Base-by-base conservation (phyloP, 2,797 vertebrate species). In the Phaenicophaeus curvirostris region DNA sequence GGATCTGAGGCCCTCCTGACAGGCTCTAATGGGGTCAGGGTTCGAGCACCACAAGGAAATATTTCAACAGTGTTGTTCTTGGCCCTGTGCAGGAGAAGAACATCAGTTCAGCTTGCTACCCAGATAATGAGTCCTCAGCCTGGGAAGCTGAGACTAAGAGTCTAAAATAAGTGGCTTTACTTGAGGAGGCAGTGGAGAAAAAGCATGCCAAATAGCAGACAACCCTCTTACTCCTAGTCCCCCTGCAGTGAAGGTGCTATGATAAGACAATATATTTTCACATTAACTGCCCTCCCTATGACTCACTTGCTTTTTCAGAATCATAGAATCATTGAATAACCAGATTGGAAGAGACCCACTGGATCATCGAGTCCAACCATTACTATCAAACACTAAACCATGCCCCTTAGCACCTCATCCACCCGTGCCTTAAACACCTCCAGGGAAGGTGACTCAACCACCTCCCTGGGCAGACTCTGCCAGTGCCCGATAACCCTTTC, bases 101-200 rank as follows among this genome's bases (percentile, higher is more conserved):
- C 14, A 39, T 20, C 11, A 17, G 7, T 84, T 44, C 57, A 77
- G 39, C 86, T 44, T 33, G 8, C 65, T 77, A 6, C 31, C 19
- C 53, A 7, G 19, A 5, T 10, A 27, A 9, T 2, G 37, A 66
- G n/a, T 12, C 11, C 17, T 62, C 33, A 4, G 23, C 8, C 5
- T 0, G 2, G 24, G 18, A 57, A 58, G 15, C 33, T 39, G 58
- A 90, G 46, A 11, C 8, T 0, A 0, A 15, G 11, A 41, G 53
- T 15, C 13, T 78, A 13, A 42, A 35, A 2, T 6, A 55, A 35
- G 15, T 0, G 0, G 15, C n/a, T 35, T 16, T 27, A 5, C 15
- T 27, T 48, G 18, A 5, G 13, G 16, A 73, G 35, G 21, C 20
- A 59, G 21, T 28, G 27, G 44, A 44, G 54, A 72, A n/a, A 61